phyloP scores from a whole-genome alignment of 2,113 vertebrate genomes.

The Motacilla tschutschensis region DNA sequence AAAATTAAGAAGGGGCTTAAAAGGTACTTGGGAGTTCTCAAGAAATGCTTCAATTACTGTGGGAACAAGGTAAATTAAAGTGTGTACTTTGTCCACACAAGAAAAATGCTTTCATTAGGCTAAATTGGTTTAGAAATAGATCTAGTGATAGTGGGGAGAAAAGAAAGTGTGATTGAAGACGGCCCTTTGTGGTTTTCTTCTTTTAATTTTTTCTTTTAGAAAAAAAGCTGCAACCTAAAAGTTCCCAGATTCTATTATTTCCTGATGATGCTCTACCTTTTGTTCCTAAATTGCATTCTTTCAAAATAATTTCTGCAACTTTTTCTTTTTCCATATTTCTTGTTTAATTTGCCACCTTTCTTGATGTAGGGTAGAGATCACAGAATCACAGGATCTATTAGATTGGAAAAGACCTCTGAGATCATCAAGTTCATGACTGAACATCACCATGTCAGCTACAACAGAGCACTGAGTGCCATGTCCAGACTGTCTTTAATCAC shows the following conservation, averaged over 20 bases:
- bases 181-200: fast-evolving
- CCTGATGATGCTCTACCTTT: not conserved
- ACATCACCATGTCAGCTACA: not conserved
- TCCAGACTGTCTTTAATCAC: not conserved
- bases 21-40: not conserved
- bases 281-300: not conserved
- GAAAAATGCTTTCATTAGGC: not conserved
- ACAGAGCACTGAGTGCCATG: not conserved
- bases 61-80: not conserved
- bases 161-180: not conserved
- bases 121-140: not conserved
- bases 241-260: not conserved
- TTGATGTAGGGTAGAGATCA: not conserved
- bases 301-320: not conserved
- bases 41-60: not conserved
- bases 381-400: not conserved
- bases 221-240: not conserved
- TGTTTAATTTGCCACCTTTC: not conserved
- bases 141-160: not conserved
- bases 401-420: not conserved
- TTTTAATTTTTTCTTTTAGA: not conserved
- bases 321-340: not conserved
- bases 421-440: not conserved
- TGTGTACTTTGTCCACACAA: not conserved
- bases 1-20: not conserved